Evolutionary conservation across 2,113 vertebrate species (phyloP).

Genomic region (Ictalurus furcatus): DNA sequence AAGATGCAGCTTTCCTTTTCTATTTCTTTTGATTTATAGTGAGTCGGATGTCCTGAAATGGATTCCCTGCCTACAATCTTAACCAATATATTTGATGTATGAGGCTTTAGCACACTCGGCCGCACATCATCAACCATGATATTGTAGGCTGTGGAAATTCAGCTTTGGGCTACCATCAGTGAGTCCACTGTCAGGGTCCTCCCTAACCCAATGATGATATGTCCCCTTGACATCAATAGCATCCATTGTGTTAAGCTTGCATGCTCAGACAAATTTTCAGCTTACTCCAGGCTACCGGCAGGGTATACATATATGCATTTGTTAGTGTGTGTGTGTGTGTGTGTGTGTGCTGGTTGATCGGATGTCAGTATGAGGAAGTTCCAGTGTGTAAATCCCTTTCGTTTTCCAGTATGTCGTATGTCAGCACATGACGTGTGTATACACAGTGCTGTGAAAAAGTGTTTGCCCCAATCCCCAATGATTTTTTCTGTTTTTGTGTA

Average conservation of each 20-base stretch:
- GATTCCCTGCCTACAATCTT: neutral
- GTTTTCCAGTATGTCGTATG: neutral
- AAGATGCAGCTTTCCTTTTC: neutral
- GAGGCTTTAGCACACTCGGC: slow-evolving; percentile 12
- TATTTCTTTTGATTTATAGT: neutral
- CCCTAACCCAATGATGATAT: neutral
- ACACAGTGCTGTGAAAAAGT: too few species aligned
- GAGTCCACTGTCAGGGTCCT: slow-evolving; percentile 24
- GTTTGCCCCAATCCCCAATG: too few species aligned
- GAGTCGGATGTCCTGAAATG: neutral
- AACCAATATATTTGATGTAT: neutral
- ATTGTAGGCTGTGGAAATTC: slow-evolving; percentile 20
- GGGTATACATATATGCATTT: neutral
- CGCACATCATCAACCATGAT: neutral
- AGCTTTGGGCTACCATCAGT: slow-evolving; percentile 22
- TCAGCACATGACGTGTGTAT: neutral
- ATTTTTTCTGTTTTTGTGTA: too few species aligned
- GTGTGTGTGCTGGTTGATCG: slow-evolving; percentile 45
- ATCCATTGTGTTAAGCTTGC: slow-evolving; percentile 49
- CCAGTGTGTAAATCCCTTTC: slow-evolving; percentile 49
- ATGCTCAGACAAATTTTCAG: slow-evolving; percentile 47
- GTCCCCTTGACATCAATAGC: slow-evolving; percentile 42
- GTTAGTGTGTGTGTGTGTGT: slow-evolving; percentile 20
- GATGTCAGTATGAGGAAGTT: slow-evolving; percentile 58
- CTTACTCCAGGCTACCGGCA: slow-evolving; percentile 49